A percentile compares a stretch with the other conserved stretches of the same genome.
Evolutionary conservation across 2,113 vertebrate genomes (phyloP).

Genomic region (Hippocampus mohnikei): DNA sequence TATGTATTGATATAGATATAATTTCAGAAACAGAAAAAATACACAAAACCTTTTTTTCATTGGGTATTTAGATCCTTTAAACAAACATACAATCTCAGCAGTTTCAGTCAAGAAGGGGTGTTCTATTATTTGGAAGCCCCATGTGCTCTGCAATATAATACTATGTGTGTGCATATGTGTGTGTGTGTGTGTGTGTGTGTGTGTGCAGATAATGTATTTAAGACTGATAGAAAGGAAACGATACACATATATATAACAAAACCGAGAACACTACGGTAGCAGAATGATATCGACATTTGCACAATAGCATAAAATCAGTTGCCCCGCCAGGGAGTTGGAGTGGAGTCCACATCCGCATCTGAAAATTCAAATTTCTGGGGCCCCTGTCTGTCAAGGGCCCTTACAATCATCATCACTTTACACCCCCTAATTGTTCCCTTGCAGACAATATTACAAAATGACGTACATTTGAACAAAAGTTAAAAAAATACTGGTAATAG

Average conservation of each 20-base stretch:
- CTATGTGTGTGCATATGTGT: no score
- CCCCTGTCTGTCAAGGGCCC: background rate
- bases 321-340: background rate
- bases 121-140: background rate
- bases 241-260: background rate
- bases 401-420: background rate
- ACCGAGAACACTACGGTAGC: background rate
- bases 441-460: background rate
- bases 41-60: background rate
- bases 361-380: background rate
- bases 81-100: background rate
- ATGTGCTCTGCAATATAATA: background rate
- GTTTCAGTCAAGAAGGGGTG: background rate
- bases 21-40: background rate
- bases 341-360: background rate
- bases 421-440: background rate
- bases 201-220: background rate
- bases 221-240: background rate
- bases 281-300: background rate
- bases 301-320: background rate
- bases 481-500: slow-evolving; percentile 5
- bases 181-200: no score
- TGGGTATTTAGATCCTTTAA: background rate
- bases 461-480: background rate
- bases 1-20: background rate